phyloP scores from a whole-genome alignment of 2,888 invertebrate species.

The Melipona beecheii region DNA sequence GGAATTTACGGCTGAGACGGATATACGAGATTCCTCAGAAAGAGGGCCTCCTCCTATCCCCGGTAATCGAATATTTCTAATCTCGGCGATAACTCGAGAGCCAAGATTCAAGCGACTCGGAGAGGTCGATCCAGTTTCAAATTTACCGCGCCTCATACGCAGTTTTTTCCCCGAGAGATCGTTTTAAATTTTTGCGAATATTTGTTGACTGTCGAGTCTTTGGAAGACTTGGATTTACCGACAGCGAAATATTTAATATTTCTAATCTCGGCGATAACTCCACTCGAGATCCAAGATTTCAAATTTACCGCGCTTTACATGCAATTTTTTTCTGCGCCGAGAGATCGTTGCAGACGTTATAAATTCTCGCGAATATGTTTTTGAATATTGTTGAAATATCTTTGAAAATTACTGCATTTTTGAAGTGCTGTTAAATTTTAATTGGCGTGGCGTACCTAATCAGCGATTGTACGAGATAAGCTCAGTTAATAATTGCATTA shows the following conservation, averaged over 20 bases:
- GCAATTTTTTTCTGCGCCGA: neutral
- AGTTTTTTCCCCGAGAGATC: neutral
- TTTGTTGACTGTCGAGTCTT: too few relatives aligned
- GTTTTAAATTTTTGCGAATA: neutral
- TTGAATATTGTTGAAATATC: too few relatives aligned
- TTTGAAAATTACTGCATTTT: neutral
- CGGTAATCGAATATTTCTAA: constrained; percentile 11
- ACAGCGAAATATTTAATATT: neutral
- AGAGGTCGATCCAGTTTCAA: neutral
- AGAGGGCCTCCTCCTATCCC: neutral
- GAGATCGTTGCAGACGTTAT: neutral
- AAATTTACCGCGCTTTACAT: neutral
- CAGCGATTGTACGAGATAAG: neutral
- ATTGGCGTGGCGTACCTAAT: neutral
- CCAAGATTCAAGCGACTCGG: neutral
- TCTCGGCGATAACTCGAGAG: neutral
- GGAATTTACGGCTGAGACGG: neutral
- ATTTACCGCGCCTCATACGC: neutral
- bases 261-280: neutral
- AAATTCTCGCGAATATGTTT: neutral
- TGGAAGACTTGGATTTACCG: too few relatives aligned
- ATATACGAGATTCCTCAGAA: neutral
- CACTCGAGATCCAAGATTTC: neutral
- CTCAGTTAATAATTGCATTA: too few relatives aligned
- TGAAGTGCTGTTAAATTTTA: neutral